Base-by-base conservation (phyloP, 1,140 invertebrate species). In the Trialeurodes vaporariorum region DNA sequence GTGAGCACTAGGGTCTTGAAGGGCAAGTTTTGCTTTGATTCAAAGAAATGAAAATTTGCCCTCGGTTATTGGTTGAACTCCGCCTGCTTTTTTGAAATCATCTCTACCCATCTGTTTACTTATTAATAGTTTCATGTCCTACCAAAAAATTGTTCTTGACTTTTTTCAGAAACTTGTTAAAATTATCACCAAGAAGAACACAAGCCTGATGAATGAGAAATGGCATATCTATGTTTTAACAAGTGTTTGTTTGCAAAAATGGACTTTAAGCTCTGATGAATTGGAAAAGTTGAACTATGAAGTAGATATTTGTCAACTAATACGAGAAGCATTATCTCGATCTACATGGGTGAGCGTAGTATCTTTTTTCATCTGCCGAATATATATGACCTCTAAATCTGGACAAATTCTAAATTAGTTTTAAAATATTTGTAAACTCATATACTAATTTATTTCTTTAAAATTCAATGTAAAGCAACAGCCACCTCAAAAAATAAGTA, bases 191-290 rank as follows among this genome's bases (percentile, higher is more conserved):
- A 76, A 71, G 27, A 78, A 81, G 60, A 78, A 71, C 25, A 13
- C 27, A 22, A 68, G 25, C 25, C 58, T 63, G 5, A 22, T 23
- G 5, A 72, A 22, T 26, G 59, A 78, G 69, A 78, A 78, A 1
- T 81, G 82, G 61, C 80, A 79, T 64, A 81, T 90, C 59, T 83
- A 85, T 72, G 84, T 90, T 61, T 77, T 90, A 12, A 84, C 85
- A 60, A 87, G 86, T 1, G 82, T 83, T 62, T 82, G 81, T 25
- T 72, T 90, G 13, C 88, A 90, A 75, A 88, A 87, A 73, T 91
- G 88, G 88, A 74, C 76, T 2, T 77, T 88, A 67, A 75, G 75
- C 26, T 73, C 77, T 2, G 78, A 81, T 12, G 81, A 83, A 65
- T 72, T 77, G 27, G 85, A 86, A 72, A 80, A 78, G 69, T 78